These are phyloP conservation scores for Meriones psammophilus DNA, from an alignment of 2,797 vertebrate species.

Conservation along the genomic window DNA sequence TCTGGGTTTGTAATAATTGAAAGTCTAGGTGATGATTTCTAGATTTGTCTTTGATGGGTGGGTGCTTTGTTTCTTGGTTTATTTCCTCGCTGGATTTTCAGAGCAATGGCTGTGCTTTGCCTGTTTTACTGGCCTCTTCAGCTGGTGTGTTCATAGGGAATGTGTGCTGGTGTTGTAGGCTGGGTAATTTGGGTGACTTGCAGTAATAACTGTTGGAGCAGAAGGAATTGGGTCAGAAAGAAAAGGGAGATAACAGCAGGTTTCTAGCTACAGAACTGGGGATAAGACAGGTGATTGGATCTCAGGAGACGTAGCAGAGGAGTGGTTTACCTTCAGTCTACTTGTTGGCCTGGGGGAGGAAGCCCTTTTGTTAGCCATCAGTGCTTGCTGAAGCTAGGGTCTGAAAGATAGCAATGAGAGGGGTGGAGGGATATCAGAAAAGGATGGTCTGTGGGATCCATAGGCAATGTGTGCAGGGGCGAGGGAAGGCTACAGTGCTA, in stretches of 20 bases:
- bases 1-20: too few relatives aligned
- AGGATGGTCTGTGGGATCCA: background rate
- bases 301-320: background rate
- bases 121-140: background rate
- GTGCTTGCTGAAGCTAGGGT: background rate
- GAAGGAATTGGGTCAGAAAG: background rate
- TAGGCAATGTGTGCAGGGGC: background rate
- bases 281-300: background rate
- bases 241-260: background rate
- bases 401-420: background rate
- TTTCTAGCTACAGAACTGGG: background rate
- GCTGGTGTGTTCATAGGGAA: background rate
- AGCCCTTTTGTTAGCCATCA: background rate
- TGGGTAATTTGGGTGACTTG: background rate
- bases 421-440: background rate
- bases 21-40: background rate
- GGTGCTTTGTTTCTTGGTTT: background rate
- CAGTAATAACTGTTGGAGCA: background rate
- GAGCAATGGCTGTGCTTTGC: background rate
- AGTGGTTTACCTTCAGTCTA: background rate
- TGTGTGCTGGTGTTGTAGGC: background rate
- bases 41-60: background rate
- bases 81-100: background rate
- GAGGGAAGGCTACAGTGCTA: background rate
- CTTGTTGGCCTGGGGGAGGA: background rate